A percentile compares a stretch with the other conserved stretches of the same genome.
These are phyloP conservation scores for Pterostichus madidus DNA, from an alignment of 2,888 invertebrate genomes.

Conservation along the genomic window DNA sequence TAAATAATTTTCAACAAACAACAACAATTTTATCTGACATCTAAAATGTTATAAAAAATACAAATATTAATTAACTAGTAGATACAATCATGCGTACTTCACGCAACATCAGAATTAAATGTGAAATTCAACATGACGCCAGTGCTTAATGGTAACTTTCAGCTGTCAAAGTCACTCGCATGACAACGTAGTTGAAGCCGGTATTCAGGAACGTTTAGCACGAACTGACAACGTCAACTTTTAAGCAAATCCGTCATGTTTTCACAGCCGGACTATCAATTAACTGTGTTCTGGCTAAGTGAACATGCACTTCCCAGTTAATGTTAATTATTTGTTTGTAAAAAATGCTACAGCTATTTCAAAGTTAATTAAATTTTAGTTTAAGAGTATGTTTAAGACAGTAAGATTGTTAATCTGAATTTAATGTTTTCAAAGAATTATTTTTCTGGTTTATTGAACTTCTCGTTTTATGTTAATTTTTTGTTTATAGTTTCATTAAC, in stretches of 20 bases:
- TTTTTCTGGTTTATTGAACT: too few species aligned
- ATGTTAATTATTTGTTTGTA: background rate
- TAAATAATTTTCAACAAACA: background rate
- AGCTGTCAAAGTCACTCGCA: conserved; percentile 15
- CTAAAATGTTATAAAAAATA: conserved; percentile 26
- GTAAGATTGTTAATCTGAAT: background rate
- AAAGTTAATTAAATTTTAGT: conserved; percentile 11
- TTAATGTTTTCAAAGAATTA: too few species aligned
- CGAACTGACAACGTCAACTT: conserved; percentile 23
- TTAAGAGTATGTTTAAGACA: background rate
- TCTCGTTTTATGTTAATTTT: too few species aligned
- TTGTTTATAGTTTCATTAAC: too few species aligned
- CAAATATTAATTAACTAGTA: conserved; percentile 40
- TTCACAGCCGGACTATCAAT: conserved; percentile 16
- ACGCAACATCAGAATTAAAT: conserved; percentile 13
- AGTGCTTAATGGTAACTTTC: conserved; percentile 22
- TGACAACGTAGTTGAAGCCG: conserved; percentile 10
- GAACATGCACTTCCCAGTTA: background rate
- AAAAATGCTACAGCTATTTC: background rate
- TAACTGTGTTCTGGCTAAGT: conserved; percentile 2
- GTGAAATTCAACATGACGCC: background rate
- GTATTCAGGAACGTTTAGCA: conserved; percentile 33
- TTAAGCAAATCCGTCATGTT: conserved; percentile 37
- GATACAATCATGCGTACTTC: conserved; percentile 22
- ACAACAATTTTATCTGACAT: conserved; percentile 43